Percentiles rank a stretch among this genome's conserved stretches.
Evolutionary conservation across 2,113 vertebrate genomes (phyloP).

Genomic region (Mus pahari): DNA sequence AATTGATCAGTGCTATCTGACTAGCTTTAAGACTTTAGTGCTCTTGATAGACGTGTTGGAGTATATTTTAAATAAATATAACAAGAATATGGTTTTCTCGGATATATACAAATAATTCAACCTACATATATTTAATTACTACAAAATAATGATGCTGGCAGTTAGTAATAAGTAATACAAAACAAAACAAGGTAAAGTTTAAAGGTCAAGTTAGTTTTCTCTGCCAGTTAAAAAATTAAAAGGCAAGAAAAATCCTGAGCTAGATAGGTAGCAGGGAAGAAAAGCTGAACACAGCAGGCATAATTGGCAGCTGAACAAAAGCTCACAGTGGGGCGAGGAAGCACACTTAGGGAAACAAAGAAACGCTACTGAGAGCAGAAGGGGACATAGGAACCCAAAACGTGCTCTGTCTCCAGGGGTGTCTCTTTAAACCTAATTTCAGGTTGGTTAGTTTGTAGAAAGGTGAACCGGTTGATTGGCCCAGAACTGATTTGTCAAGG

Average conservation of each 20-base stretch:
- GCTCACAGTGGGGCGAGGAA: not conserved
- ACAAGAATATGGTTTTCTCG: not conserved
- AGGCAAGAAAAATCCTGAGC: not conserved
- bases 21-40: constrained; percentile 5
- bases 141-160: not conserved
- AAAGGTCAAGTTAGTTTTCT: not conserved
- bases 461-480: not conserved
- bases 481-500: not conserved
- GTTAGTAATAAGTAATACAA: not conserved
- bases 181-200: not conserved
- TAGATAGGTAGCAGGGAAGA: not conserved
- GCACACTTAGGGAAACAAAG: not conserved
- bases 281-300: not conserved
- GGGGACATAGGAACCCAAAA: no score
- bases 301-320: not conserved
- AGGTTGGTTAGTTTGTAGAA: not conserved
- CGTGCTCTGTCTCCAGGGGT: not conserved
- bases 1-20: not conserved
- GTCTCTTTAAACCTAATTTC: not conserved
- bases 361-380: not conserved
- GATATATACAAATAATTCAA: constrained; percentile 22
- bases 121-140: constrained; percentile 1
- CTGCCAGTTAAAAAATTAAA: not conserved
- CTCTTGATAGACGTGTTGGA: not conserved
- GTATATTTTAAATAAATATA: constrained; percentile 29